Evolutionary conservation across 2,113 vertebrate species (phyloP), one percentile per base, ranked within the genome.

Genomic region (Anthoscopus minutus): DNA sequence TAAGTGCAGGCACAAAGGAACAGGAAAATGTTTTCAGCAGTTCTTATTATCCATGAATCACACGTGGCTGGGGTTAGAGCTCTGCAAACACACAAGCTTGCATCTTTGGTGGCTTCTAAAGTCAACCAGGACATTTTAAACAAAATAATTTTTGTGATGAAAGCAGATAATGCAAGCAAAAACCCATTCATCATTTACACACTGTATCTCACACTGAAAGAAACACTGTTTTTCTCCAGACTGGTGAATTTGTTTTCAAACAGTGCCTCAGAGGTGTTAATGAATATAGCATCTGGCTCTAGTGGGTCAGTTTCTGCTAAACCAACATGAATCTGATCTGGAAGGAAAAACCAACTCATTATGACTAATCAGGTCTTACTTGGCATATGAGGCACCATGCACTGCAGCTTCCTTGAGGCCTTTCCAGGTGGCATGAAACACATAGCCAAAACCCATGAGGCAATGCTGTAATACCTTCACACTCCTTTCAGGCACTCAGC

Each of bases 311-410:
- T 35, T 57, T 72, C 82, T 60, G 50, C 81, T 48, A 90, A 94
- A 83, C 31, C 70, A 81, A 78, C 45, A 64, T 2, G 24, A 78
- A 86, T 38, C 19, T 35, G 48, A 62, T 40, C 42, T 60, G 61
- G 66, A 87, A 94, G 53, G 42, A 94, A 95, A 79, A 84, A 47
- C 1, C 57, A 80, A 24, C 6, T 42, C 38, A 65, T 44, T 70
- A 12, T 62, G 58, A 57, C 76, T 45, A 74, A 93, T 70, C 33
- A 76, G 40, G 20, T 89, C 81, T 61, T 56, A 67, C 12, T 57
- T 31, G 24, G n/a, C 79, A 82, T 4, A 4, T 0, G 1, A 92
- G 37, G 54, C n/a, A 72, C 30, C 65, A 3, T 1, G 2, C 24
- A n/a, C 2, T 19, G 11, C 53, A 76, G 6, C 12, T 10, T 60